Evolutionary conservation across 2,797 vertebrate species (phyloP).

Genomic region (Chelidonichthys spinosus): DNA sequence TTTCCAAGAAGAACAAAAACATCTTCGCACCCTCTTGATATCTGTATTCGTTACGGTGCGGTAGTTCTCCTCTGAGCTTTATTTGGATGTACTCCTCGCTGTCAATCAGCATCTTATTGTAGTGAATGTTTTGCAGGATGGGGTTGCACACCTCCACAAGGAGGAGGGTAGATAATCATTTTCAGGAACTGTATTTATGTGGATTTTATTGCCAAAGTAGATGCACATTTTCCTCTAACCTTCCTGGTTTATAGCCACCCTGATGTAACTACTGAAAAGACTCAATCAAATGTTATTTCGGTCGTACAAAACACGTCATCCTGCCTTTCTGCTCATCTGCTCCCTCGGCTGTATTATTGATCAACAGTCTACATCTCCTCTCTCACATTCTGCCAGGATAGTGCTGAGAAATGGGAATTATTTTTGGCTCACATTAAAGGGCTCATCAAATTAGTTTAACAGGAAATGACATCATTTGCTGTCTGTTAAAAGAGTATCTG

Average conservation of each 20-base stretch:
- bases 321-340: neutral
- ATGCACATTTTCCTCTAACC: neutral
- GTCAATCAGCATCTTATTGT: neutral
- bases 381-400: neutral
- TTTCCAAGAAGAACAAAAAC: neutral
- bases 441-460: neutral
- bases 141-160: neutral
- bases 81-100: neutral
- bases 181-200: neutral
- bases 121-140: too few relatives aligned
- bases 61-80: neutral
- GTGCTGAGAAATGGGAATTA: neutral
- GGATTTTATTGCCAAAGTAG: neutral
- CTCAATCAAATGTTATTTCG: neutral
- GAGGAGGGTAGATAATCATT: neutral
- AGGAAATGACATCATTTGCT: neutral
- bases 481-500: neutral
- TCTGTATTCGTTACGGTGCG: neutral
- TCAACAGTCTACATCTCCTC: neutral
- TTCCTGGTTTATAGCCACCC: neutral
- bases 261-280: constrained; percentile 1
- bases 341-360: neutral
- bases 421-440: neutral
- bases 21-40: neutral
- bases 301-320: neutral